phyloP scores from a whole-genome alignment of 2,888 invertebrate genomes.

The Tetranychus piercei region DNA sequence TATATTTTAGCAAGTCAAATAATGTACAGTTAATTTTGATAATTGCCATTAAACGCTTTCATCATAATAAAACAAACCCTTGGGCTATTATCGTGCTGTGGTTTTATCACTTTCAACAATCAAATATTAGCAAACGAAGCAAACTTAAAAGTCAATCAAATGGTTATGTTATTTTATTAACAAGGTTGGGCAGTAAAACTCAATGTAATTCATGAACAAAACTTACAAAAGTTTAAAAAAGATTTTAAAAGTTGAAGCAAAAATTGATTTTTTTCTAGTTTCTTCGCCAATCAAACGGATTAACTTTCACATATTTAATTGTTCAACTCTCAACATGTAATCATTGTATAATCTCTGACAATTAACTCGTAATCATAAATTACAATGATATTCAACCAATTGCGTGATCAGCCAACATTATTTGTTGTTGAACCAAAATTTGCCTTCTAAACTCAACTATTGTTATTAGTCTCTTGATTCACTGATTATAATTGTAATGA shows the following conservation, averaged over 20 bases:
- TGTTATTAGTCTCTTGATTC: neutral
- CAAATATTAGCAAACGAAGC: neutral
- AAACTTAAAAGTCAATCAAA: neutral
- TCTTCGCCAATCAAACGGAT: no score
- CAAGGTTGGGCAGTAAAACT: neutral
- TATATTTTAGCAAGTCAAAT: no score
- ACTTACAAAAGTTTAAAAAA: no score
- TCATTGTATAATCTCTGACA: no score
- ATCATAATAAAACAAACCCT: neutral
- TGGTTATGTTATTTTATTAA: neutral
- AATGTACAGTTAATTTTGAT: neutral
- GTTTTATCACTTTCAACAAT: conserved; percentile 1
- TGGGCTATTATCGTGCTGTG: neutral
- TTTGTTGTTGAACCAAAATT: neutral
- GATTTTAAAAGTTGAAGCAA: no score
- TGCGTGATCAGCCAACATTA: neutral
- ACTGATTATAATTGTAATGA: neutral
- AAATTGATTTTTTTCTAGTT: no score
- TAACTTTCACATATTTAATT: no score
- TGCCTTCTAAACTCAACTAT: neutral
- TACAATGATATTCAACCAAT: neutral
- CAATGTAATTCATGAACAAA: no score
- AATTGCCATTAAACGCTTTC: no score
- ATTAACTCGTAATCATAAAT: neutral
- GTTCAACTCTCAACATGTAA: no score